Evolutionary conservation across 2,797 vertebrate species (phyloP), one percentile per base, ranked within the genome.

Genomic region (Paguma larvata): DNA sequence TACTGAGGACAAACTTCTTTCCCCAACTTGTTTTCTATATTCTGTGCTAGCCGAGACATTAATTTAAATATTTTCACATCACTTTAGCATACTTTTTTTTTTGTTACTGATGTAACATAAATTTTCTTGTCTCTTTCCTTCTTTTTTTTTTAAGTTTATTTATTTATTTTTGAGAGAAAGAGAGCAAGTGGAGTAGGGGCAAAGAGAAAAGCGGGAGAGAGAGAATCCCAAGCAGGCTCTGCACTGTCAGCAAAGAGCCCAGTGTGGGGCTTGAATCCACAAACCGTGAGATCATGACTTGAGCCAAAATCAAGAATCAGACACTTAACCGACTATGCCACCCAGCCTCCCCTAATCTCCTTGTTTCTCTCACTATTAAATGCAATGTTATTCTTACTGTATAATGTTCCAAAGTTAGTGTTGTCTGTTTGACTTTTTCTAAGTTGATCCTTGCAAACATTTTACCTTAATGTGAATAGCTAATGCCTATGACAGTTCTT

Each of bases 391-490:
- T 48, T 38, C 12, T 85, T 80, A 73, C 13, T 72, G 14, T 62
- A 11, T 89, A 53, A 38, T 44, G 3, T 78, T 15, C 73, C 56
- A 77, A 23, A 78, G 34, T 70, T 93, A 56, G 12, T 85, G 85
- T 89, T 89, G 23, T 73, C 46, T 82, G 3, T 93, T 89, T 89
- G 53, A 75, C 23, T 30, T 70, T 78, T 94, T 75, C 72, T 44
- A 41, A 72, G 15, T 68, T 88, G 11, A 62, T 27, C 7, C 34
- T 78, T 85, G 9, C 13, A 6, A 84, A 30, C 23, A 62, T 68
- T 48, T 90, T 95, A 80, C 65, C 73, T 62, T 18, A 16, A 13
- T 80, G 32, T 65, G 70, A 79, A 41, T 44, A 63, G 18, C 34
- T 59, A 41, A 41, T 67, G 14, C 25, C 67, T 32, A 5, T 72